A percentile compares a stretch with the other conserved stretches of the same genome.
Conservation (phyloP, 2,113 vertebrate genomes). For the Ivindomyrus marchei region DNA sequence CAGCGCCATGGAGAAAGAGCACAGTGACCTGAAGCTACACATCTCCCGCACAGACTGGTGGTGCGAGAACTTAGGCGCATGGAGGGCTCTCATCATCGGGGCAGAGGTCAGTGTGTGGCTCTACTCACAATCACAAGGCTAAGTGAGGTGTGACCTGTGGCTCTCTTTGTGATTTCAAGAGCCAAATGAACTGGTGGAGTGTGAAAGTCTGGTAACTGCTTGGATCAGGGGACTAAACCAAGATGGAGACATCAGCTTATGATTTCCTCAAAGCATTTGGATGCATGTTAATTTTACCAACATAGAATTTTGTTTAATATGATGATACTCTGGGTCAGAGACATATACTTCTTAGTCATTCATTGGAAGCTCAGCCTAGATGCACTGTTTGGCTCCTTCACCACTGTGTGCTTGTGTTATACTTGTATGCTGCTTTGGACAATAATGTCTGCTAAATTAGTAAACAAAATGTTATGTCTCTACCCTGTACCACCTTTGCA, state of each 20-base stretch:
- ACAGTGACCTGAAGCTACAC: constrained; percentile 84
- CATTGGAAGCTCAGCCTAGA: not conserved
- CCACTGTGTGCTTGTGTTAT: not conserved
- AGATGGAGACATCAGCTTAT: not conserved
- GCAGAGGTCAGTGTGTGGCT: constrained; percentile 67
- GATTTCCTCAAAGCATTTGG: not conserved
- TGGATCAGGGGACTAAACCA: not conserved
- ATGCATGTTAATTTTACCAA: not conserved
- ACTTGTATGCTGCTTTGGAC: not conserved
- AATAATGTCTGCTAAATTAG: not conserved
- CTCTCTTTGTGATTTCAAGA: not conserved
- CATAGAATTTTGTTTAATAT: not conserved
- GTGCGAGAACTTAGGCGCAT: constrained; percentile 93
- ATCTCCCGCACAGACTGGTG: constrained; percentile 93
- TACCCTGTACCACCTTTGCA: not conserved
- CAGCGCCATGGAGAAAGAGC: constrained; percentile 83
- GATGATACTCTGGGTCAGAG: not conserved
- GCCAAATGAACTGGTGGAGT: not conserved
- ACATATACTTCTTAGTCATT: not conserved
- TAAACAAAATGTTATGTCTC: not conserved
- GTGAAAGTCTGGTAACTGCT: not conserved
- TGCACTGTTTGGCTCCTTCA: not conserved
- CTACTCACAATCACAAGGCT: not conserved
- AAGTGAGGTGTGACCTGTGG: not conserved
- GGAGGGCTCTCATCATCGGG: constrained; percentile 77